Evolutionary conservation across 2,797 vertebrate species (phyloP).

Genomic region (Oryzias dopingdopingensis): DNA sequence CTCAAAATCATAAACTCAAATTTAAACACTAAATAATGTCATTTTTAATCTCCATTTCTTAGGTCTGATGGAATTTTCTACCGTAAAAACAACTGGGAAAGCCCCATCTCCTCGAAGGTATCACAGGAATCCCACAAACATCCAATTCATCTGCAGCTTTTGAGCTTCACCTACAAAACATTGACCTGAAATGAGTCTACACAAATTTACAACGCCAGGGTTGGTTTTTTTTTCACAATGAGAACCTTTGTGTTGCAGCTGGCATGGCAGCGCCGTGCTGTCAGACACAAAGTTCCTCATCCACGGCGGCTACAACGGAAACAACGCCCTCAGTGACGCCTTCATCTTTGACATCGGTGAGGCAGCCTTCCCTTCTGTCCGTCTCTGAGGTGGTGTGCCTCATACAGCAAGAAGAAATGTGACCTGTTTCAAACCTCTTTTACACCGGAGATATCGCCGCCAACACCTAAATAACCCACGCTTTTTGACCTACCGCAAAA

Average conservation of each 20-base stretch:
- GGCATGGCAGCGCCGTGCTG: constrained; percentile 79
- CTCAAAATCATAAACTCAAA: background rate
- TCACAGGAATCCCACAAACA: background rate
- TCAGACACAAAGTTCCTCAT: constrained; percentile 79
- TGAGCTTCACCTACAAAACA: background rate
- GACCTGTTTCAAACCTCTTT: no score
- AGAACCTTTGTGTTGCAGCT: constrained; percentile 58
- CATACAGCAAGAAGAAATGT: no score
- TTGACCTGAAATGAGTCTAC: background rate
- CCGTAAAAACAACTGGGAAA: constrained; percentile 71
- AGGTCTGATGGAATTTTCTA: constrained; percentile 85
- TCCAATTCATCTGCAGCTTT: background rate
- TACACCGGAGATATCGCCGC: no score
- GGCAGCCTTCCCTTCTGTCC: constrained; percentile 4
- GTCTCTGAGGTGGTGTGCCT: background rate
- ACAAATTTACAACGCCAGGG: no score
- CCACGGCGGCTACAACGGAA: constrained; percentile 83
- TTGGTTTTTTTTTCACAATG: background rate
- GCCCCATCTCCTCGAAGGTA: constrained; percentile 81
- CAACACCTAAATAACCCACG: no score
- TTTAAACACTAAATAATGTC: no score
- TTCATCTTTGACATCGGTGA: constrained; percentile 81
- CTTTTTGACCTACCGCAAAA: no score
- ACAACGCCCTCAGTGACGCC: constrained; percentile 73
- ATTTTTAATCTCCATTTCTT: constrained; percentile 1